Conservation (phyloP, 2,113 vertebrate species). For the Chaetops frenatus region DNA sequence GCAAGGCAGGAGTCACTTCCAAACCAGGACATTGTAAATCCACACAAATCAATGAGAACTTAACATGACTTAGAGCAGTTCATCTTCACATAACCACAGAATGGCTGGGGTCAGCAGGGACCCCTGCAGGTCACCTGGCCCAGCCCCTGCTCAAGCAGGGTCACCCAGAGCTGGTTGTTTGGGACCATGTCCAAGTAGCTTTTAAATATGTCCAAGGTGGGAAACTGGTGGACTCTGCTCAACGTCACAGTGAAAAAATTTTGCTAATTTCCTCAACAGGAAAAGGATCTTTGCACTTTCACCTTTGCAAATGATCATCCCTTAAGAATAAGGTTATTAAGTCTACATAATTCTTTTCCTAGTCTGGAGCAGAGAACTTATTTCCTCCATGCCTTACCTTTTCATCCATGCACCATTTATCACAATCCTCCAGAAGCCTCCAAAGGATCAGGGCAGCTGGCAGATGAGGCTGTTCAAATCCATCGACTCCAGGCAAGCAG, state of each 20-base stretch:
- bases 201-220: not conserved
- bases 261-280: not conserved
- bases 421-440: not conserved
- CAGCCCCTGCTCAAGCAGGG: not conserved
- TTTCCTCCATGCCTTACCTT: not conserved
- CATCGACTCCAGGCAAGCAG: not conserved
- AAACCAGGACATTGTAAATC: not conserved
- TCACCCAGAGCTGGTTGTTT: not conserved
- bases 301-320: not conserved
- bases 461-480: not conserved
- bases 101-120: not conserved
- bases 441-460: not conserved
- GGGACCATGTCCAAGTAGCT: not conserved
- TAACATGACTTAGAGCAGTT: fast-evolving
- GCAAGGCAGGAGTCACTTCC: not conserved
- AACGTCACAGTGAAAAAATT: not conserved
- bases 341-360: not conserved
- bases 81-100: not conserved
- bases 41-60: not conserved
- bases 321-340: not conserved
- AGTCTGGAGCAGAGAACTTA: not conserved
- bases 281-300: not conserved
- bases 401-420: not conserved
- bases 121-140: not conserved
- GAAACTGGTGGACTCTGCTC: not conserved